Percentiles rank a stretch among this genome's conserved stretches.
Conservation (phyloP, 2,797 vertebrate genomes). For the Chromobotia macracanthus region DNA sequence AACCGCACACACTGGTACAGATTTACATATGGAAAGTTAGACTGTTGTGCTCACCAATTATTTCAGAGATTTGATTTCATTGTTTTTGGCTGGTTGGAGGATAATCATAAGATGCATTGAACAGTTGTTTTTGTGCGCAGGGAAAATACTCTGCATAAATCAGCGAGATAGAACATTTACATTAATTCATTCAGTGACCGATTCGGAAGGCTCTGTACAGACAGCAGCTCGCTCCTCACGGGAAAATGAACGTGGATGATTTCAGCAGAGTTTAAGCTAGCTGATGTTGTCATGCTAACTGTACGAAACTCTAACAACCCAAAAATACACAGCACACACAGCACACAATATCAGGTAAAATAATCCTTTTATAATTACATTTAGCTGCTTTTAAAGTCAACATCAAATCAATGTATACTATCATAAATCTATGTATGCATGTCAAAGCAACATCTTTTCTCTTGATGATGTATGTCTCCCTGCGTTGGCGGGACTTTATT, state of each 20-base stretch:
- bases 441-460: too few species aligned
- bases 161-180: conserved; percentile 15
- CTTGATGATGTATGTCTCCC: too few species aligned
- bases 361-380: background rate
- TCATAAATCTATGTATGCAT: too few species aligned
- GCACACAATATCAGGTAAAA: background rate
- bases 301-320: background rate
- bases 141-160: conserved; percentile 40
- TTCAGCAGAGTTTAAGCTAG: background rate
- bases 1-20: background rate
- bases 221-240: background rate
- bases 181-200: conserved; percentile 31
- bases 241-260: background rate
- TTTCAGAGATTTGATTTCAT: conserved; percentile 37
- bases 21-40: conserved; percentile 22
- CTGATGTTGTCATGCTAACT: background rate
- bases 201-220: background rate
- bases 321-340: background rate
- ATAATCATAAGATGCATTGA: conserved; percentile 39
- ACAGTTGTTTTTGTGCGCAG: conserved; percentile 10
- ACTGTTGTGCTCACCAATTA: background rate
- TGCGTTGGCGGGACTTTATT: too few species aligned
- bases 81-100: conserved; percentile 27
- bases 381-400: too few species aligned
- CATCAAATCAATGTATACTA: too few species aligned